A percentile compares a stretch with the other conserved stretches of the same genome.
Conservation (phyloP, 2,113 vertebrate species). For the Lophochroa leadbeateri region DNA sequence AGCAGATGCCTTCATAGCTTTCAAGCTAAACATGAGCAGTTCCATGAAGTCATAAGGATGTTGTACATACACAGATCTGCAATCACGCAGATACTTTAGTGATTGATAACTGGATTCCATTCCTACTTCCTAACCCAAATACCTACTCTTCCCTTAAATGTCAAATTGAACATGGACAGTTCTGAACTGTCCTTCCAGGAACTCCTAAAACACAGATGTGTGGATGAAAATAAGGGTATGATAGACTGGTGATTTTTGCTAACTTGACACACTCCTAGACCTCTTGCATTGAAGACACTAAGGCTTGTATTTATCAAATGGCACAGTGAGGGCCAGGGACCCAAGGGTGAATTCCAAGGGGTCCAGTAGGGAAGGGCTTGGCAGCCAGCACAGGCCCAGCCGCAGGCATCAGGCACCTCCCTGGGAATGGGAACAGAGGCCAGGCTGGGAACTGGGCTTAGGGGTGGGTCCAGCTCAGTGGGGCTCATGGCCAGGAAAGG, state of each 20-base stretch:
- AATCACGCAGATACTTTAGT: not conserved
- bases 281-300: not conserved
- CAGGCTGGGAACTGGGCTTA: not conserved
- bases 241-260: not conserved
- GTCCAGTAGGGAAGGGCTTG: too few relatives aligned
- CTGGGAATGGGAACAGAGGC: not conserved
- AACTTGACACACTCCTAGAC: not conserved
- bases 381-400: not conserved
- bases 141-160: not conserved
- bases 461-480: fast-evolving
- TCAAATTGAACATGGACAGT: not conserved
- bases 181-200: not conserved
- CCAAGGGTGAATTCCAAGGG: not conserved
- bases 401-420: not conserved
- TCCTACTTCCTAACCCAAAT: not conserved
- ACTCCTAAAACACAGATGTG: not conserved
- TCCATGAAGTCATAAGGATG: not conserved
- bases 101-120: not conserved
- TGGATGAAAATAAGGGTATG: not conserved
- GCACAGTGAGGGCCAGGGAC: not conserved
- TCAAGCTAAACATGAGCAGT: not conserved
- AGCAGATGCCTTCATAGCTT: not conserved
- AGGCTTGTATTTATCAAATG: not conserved
- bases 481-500: fast-evolving
- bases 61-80: not conserved